Conservation (phyloP, 1,140 invertebrate genomes). For the Pygmarrhopalites habei region DNA sequence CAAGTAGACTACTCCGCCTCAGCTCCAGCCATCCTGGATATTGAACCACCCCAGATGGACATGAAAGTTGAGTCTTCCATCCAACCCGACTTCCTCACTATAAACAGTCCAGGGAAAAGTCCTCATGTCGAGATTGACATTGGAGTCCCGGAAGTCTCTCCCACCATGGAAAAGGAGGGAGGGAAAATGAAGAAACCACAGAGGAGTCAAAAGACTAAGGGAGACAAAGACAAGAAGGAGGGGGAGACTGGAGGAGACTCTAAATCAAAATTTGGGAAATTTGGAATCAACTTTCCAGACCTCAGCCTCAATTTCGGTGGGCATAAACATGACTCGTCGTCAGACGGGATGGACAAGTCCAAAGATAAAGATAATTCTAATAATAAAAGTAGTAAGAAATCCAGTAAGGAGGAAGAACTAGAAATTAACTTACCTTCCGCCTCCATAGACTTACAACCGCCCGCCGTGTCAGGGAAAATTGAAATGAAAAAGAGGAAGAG, state of each 20-base stretch:
- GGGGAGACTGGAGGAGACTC: slow-evolving; percentile 24
- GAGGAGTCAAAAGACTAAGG: slow-evolving; percentile 42
- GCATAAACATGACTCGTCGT: slow-evolving; percentile 15
- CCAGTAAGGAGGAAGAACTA: slow-evolving; percentile 13
- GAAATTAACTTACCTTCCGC: neutral
- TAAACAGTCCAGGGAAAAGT: neutral
- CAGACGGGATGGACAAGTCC: slow-evolving; percentile 2
- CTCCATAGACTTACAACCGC: no score
- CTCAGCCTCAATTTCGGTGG: slow-evolving; percentile 40
- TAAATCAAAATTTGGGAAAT: slow-evolving; percentile 50
- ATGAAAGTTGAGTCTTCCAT: neutral
- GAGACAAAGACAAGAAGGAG: slow-evolving; percentile 39
- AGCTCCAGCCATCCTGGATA: slow-evolving; percentile 17
- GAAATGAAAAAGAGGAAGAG: slow-evolving; percentile 19
- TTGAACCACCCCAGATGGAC: slow-evolving; percentile 4
- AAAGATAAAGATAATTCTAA: slow-evolving; percentile 10
- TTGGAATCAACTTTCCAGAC: slow-evolving; percentile 58
- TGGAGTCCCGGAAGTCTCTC: slow-evolving; percentile 7
- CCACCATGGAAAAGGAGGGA: neutral
- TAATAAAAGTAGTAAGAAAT: neutral
- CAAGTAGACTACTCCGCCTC: slow-evolving; percentile 10
- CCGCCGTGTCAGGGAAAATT: no score
- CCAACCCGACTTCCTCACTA: neutral
- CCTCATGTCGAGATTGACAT: slow-evolving; percentile 8
- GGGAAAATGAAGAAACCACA: slow-evolving; percentile 18